Evolutionary conservation across 2,113 vertebrate species (phyloP).

Genomic region (Myotis lucifugus): DNA sequence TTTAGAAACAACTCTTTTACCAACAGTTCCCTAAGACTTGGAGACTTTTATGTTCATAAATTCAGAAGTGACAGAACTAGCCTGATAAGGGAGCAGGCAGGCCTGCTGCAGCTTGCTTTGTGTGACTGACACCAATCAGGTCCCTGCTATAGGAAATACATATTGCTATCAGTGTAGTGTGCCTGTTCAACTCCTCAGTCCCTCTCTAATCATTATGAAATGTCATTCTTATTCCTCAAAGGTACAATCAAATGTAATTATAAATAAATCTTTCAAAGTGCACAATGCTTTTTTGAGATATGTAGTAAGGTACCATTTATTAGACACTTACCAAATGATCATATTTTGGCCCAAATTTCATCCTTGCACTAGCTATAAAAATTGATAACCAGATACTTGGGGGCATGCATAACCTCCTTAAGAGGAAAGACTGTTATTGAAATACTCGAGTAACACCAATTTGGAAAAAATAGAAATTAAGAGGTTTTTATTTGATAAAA

Average conservation of each 20-base stretch:
- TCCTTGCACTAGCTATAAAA: slow-evolving; percentile 3
- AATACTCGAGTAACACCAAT: neutral
- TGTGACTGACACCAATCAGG: neutral
- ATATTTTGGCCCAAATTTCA: slow-evolving; percentile 35
- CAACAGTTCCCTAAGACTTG: neutral
- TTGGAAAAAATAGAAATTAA: neutral
- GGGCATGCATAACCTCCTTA: neutral
- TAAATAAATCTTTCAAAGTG: slow-evolving; percentile 26
- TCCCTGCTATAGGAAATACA: neutral
- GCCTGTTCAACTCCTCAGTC: neutral
- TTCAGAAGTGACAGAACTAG: neutral
- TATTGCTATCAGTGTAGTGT: neutral
- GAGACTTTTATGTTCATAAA: neutral
- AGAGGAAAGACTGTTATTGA: slow-evolving; percentile 13
- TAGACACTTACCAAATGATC: neutral
- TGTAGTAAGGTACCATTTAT: neutral
- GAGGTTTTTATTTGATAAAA: slow-evolving; percentile 30
- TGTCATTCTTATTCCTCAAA: neutral
- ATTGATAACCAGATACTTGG: neutral
- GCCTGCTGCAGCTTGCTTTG: neutral
- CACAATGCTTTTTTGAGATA: neutral
- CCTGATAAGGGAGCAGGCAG: neutral
- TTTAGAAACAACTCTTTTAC: slow-evolving; percentile 29
- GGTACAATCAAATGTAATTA: neutral
- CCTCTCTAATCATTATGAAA: slow-evolving; percentile 32